Conservation (phyloP, 30 jellyfish, hydroid and myxozoan genomes). For the Pseudorhiza aurosa region DNA sequence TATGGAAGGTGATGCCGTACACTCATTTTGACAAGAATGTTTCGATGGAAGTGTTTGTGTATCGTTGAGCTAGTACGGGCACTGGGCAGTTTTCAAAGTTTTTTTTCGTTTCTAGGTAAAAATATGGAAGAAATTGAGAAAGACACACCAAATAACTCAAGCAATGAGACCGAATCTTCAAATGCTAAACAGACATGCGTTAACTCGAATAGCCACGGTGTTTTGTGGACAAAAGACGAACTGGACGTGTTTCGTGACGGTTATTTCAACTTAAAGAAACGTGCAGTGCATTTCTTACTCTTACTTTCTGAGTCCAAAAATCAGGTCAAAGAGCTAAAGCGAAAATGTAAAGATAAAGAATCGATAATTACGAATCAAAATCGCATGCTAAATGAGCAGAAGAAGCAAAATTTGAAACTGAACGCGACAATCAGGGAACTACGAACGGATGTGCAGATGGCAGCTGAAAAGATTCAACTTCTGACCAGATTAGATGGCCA, state of each 20-base stretch:
- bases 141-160: too few relatives aligned
- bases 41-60: too few relatives aligned
- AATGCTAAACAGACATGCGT: background rate
- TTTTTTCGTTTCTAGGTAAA: too few relatives aligned
- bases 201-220: background rate
- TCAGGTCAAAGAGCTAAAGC: conserved; percentile 17
- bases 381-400: conserved; percentile 23
- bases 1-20: too few relatives aligned
- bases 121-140: too few relatives aligned
- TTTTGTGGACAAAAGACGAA: conserved; percentile 61
- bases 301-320: conserved; percentile 42
- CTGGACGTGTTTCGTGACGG: conserved; percentile 54
- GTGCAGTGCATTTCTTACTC: conserved; percentile 33
- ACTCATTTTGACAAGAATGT: too few relatives aligned
- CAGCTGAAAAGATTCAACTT: conserved; percentile 14
- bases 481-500: conserved; percentile 17
- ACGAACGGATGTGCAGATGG: conserved; percentile 15
- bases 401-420: conserved; percentile 21
- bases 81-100: too few relatives aligned
- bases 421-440: conserved; percentile 54
- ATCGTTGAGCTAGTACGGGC: too few relatives aligned
- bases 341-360: conserved; percentile 25
- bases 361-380: background rate
- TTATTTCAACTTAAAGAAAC: conserved; percentile 34
- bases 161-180: background rate